Evolutionary conservation across 2,797 vertebrate species (phyloP), one percentile per base, ranked within the genome.

Genomic region (Fundulus diaphanus): DNA sequence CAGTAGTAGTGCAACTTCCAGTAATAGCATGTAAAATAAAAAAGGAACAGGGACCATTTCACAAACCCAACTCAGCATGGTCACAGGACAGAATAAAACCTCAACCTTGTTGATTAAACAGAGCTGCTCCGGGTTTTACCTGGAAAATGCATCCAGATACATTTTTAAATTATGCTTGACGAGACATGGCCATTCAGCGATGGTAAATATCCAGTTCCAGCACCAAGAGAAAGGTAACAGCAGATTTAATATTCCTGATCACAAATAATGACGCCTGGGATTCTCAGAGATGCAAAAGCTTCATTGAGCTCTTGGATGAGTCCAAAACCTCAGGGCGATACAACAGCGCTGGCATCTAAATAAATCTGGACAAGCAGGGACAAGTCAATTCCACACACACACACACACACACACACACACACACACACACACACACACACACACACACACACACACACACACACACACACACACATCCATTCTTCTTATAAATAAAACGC

Each of bases 1-100:
- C 77, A 90, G 77, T 81, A 89, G 85, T 81, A 88, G 85, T 88
- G 88, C 89, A 93, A 85, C 72, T 80, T 82, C 80, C 80, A 90
- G 78, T 42, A 79, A 77, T 81, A 81, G 72, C 79, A 33, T 84
- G 77, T 69, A 85, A 81, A 73, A n/a, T n/a, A 40, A 35, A 56
- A 49, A 22, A 68, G 33, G 78, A 75, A 20, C 20, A 78, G 74
- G 6, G 27, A 66, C 1, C 16, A 63, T 37, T 37, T 27, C 51
- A 69, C 70, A 70, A 70, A 35, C 51, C 42, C 57, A 7, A 35
- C 57, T 72, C 20, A 70, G 65, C 51, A 70, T 24, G 20, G 11
- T 18, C 24, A 73, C 33, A 37, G 1, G 56, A 18, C 40, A 4
- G 63, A 49, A 46, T 66, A 24, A 83, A 84, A 70, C 37, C 61